A percentile compares a stretch with the other conserved stretches of the same genome.
These are phyloP conservation scores for Platichthys stellatus DNA, from an alignment of 2,113 vertebrate species.

Conservation along the genomic window DNA sequence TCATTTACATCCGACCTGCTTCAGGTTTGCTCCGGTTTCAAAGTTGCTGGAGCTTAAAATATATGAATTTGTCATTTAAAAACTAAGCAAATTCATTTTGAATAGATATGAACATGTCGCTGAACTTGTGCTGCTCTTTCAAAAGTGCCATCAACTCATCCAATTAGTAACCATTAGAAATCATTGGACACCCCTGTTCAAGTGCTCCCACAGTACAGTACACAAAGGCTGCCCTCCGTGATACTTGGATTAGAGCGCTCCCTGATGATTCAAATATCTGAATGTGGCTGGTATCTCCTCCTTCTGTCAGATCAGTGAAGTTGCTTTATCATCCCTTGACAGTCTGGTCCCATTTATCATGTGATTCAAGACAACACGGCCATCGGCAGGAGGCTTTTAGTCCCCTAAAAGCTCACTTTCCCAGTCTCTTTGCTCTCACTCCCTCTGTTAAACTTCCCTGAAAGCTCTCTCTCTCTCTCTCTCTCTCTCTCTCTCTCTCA, in stretches of 20 bases:
- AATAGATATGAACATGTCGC: no score
- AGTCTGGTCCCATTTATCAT: slow-evolving; percentile 48
- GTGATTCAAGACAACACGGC: slow-evolving; percentile 45
- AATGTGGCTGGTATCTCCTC: slow-evolving; percentile 60
- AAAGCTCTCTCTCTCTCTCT: slow-evolving; percentile 32
- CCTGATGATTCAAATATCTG: slow-evolving; percentile 60
- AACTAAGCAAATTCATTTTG: not conserved
- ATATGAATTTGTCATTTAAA: not conserved
- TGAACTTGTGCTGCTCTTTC: slow-evolving; percentile 29
- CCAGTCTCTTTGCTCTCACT: slow-evolving; percentile 10
- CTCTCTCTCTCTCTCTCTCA: slow-evolving; percentile 35
- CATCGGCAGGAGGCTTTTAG: slow-evolving; percentile 62
- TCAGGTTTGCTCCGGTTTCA: slow-evolving; percentile 13
- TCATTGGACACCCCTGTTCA: slow-evolving; percentile 31
- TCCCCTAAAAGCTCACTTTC: slow-evolving; percentile 53
- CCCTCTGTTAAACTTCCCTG: slow-evolving; percentile 49
- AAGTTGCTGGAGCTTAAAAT: not conserved
- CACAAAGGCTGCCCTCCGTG: slow-evolving; percentile 33
- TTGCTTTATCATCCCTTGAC: slow-evolving; percentile 54
- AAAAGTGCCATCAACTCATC: slow-evolving; percentile 56
- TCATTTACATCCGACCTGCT: slow-evolving; percentile 10
- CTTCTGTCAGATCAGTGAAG: slow-evolving; percentile 38
- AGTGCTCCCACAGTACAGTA: slow-evolving; percentile 20
- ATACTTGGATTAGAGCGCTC: slow-evolving; percentile 53
- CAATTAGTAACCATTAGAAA: slow-evolving; percentile 52